Evolutionary conservation across 1,140 invertebrate species (phyloP), one percentile per base, ranked within the genome.

Genomic region (Zophobas atratus): DNA sequence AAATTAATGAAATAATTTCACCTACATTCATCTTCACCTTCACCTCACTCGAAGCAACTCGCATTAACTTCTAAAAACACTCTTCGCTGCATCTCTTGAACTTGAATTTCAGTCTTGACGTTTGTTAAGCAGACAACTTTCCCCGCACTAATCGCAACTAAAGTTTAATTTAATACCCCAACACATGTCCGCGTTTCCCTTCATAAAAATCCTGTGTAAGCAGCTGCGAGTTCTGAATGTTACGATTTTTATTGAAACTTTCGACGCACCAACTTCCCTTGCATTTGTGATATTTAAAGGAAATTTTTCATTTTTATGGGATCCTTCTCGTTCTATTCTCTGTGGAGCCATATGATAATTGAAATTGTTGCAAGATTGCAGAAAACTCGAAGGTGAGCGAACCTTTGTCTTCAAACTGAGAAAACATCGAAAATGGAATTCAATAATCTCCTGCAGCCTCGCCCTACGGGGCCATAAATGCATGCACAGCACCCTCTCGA

Each of bases 181-280:
- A 36, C 3, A 41, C 6, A 20, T 5, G 49, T 20, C 2, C 20
- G 49, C n/a, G 49, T 51, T 5, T 51, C 49, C 20, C 49, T 51
- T 51, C 49, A 51, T 51, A 20, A 51, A 51, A 51, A 51, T 51
- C 3, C 49, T 51, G n/a, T 51, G 49, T 51, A 51, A 51, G 49
- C 49, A 57, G 34, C 55, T 57, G 55, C 32, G 34, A 71, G 56
- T 75, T 78, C 35, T 73, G 41, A 57, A 39, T 55, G 56, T 55
- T 63, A 67, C 77, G 60, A 78, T 55, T 75, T 73, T 78, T 74
- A 78, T 78, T 78, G 55, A 53, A 73, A 78, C 63, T 78, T 78
- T 34, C 55, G 57, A 36, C 39, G 8, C 20, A 35, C 72, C 4
- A 56, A 38, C 51, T 53, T 51, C n/a, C 49, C 49, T 51, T 51